Conservation (phyloP, 2,113 vertebrate species). For the Litocranius walleri region DNA sequence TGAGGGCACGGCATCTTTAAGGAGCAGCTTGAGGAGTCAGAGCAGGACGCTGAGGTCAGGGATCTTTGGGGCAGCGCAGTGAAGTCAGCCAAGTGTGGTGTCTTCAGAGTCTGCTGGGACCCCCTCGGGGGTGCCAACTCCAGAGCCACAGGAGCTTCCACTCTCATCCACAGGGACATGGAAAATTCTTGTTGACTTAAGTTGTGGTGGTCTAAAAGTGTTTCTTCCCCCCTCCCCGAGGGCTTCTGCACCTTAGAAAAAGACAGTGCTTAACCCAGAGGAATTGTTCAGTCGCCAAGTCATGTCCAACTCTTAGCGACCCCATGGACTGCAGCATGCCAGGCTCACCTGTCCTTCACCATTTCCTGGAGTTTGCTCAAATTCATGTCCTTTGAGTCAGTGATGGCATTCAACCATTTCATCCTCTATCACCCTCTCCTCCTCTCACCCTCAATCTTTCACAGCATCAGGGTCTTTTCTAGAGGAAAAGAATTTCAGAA, state of each 20-base stretch:
- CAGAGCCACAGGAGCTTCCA: neutral
- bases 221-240: neutral
- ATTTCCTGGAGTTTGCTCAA: neutral
- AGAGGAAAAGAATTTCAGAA: slow-evolving; percentile 16
- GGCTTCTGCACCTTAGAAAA: neutral
- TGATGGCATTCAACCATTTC: neutral
- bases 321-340: neutral
- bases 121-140: neutral
- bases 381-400: neutral
- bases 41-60: neutral
- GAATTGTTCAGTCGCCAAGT: neutral
- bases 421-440: neutral
- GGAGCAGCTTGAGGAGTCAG: neutral
- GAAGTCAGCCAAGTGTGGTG: neutral
- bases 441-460: neutral
- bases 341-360: neutral
- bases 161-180: neutral
- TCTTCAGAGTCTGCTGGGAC: neutral
- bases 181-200: neutral
- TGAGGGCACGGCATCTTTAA: slow-evolving; percentile 34
- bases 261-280: neutral
- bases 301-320: neutral
- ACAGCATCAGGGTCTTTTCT: neutral
- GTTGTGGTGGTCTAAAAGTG: neutral
- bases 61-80: neutral